Conservation (phyloP, 2,113 vertebrate genomes). For the Tapirus terrestris region DNA sequence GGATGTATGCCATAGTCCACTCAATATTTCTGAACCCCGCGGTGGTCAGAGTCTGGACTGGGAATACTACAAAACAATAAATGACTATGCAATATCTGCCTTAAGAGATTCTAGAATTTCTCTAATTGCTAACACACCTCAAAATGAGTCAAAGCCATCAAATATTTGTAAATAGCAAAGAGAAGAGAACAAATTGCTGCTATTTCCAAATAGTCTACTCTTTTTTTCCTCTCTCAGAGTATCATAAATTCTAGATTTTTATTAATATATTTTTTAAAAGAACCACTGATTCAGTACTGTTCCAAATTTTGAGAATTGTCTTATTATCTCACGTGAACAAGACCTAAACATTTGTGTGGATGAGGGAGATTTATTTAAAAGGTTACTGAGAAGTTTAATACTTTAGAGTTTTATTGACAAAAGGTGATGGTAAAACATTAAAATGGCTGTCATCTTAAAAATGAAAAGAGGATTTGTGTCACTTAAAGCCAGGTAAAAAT, state of each 20-base stretch:
- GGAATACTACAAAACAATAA: background rate
- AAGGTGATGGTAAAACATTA: background rate
- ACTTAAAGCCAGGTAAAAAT: background rate
- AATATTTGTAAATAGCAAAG: constrained; percentile 5
- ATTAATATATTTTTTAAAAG: constrained; percentile 15
- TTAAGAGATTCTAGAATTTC: constrained; percentile 6
- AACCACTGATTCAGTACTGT: background rate
- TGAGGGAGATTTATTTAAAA: background rate
- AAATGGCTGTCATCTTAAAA: constrained; percentile 33
- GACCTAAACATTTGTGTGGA: background rate
- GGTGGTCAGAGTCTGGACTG: background rate
- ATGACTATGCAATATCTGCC: background rate
- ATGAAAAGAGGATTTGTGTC: background rate
- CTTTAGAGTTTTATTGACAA: constrained; percentile 1
- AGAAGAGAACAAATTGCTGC: background rate
- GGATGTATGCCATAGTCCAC: background rate
- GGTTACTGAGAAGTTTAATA: background rate
- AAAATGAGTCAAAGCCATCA: background rate
- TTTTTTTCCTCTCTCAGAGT: background rate
- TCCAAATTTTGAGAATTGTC: constrained; percentile 22
- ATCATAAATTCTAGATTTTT: constrained; percentile 25
- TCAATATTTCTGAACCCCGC: background rate
- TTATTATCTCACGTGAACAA: background rate
- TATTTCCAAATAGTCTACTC: background rate
- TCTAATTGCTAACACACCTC: background rate